Conservation (phyloP, 2,797 vertebrate genomes). For the Microcaecilia unicolor region DNA sequence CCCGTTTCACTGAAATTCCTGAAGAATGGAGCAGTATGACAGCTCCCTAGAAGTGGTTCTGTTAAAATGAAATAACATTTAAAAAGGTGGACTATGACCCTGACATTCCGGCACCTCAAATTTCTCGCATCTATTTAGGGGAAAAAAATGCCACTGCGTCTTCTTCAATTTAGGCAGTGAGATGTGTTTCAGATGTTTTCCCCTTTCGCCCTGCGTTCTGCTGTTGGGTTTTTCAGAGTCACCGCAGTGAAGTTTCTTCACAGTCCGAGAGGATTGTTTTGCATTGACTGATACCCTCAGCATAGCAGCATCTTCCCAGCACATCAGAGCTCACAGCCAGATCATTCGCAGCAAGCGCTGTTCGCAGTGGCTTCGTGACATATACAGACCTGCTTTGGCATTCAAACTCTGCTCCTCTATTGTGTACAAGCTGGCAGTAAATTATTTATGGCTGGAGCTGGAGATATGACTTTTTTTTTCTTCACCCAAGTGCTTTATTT, state of each 20-base stretch:
- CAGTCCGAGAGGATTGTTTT: constrained; percentile 65
- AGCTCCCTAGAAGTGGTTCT: constrained; percentile 17
- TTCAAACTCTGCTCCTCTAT: constrained; percentile 52
- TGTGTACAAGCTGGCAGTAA: constrained; percentile 58
- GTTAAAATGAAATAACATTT: constrained; percentile 24
- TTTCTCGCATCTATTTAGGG: constrained; percentile 20
- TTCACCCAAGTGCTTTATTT: constrained; percentile 38
- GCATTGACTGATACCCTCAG: constrained; percentile 63
- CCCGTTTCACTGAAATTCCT: constrained; percentile 17
- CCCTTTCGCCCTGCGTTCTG: constrained; percentile 33
- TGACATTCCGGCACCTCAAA: constrained; percentile 5
- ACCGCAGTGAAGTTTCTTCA: constrained; percentile 54
- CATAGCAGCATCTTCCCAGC: constrained; percentile 55
- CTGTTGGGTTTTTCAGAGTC: constrained; percentile 41
- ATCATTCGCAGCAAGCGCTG: constrained; percentile 49
- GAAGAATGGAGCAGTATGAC: constrained; percentile 18
- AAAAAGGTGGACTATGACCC: constrained; percentile 12
- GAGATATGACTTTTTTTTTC: constrained; percentile 28
- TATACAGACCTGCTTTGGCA: constrained; percentile 51
- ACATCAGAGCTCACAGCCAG: constrained; percentile 63
- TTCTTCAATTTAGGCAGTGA: constrained; percentile 27
- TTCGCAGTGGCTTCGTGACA: constrained; percentile 61
- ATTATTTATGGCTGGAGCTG: constrained; percentile 53
- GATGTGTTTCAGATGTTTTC: constrained; percentile 26
- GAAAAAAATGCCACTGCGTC: constrained; percentile 24